Base-by-base conservation (phyloP, 2,797 vertebrate species). In the Falco concolor region DNA sequence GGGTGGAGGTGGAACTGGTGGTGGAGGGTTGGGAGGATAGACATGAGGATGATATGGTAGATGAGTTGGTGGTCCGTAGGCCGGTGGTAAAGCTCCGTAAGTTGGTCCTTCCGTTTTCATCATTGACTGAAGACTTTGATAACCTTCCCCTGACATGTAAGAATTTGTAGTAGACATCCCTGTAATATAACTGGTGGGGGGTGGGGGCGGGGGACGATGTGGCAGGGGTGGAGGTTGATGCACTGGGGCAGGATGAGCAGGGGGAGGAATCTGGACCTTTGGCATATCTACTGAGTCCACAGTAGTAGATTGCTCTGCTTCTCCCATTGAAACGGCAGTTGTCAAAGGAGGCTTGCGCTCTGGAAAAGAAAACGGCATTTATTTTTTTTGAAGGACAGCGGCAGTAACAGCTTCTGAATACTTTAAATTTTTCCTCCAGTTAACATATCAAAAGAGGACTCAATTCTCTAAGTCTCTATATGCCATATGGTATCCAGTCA, bases 141-240 rank as follows among this genome's bases (percentile, higher is more conserved):
- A 99, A 63, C 99, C 99, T 95, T 99, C 99, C 1, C 99, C 99
- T 0, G 99, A 99, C 99, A 99, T 99, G 90, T 99, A 99, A 16
- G 99, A 99, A 98, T 99, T 99, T 93, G 98, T 99, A 67, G 99
- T 99, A 77, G 99, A 99, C 99, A 99, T 99, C 63, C 98, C 98
- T 9, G 98, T 98, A 18, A 98, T 98, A 16, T 98, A 99, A 97
- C 99, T 98, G 96, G 99, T 99, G 87, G 98, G 99, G 59, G 99
- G 99, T 0, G 99, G 99, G 0, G 99, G 99, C 0, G 98, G 98
- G 0, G 99, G 99, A 22, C 99, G 98, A 73, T 98, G 99, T 2
- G 99, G 99, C 63, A 99, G 97, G 13, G 99, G 98, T 1, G 99
- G 99, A 20, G 98, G 98, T 86, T 98, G 98, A 90, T 98, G 98